Evolutionary conservation across 2,113 vertebrate genomes (phyloP).

Genomic region (Loxodonta africana): DNA sequence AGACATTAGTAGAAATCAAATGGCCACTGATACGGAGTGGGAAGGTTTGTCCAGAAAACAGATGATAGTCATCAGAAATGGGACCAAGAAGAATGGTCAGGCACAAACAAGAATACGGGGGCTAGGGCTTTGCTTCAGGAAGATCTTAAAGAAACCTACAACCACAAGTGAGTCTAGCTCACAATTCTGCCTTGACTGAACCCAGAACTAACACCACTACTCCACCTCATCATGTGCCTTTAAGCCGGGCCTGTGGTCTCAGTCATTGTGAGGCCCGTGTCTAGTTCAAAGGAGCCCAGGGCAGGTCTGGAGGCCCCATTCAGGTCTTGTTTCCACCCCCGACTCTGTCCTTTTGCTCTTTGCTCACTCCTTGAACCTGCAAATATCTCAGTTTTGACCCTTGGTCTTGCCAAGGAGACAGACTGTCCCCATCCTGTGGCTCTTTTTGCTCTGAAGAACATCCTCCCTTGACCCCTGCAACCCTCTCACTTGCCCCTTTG

Average conservation of each 20-base stretch:
- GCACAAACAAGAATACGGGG: background rate
- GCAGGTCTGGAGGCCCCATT: background rate
- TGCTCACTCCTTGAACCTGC: background rate
- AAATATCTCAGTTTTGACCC: background rate
- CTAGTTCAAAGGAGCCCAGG: background rate
- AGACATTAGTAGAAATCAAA: background rate
- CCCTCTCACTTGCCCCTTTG: background rate
- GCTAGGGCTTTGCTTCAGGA: background rate
- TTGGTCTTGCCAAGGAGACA: background rate
- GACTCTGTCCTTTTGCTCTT: background rate
- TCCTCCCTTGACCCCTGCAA: background rate
- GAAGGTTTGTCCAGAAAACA: background rate
- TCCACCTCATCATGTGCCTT: background rate
- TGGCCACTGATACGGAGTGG: background rate
- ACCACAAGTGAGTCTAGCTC: background rate
- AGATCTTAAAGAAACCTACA: background rate
- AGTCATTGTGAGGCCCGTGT: background rate
- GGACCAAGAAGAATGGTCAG: background rate
- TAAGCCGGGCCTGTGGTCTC: background rate
- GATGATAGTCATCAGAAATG: background rate
- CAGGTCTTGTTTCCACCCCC: background rate
- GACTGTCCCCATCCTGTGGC: background rate
- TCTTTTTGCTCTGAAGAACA: background rate
- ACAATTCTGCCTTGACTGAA: background rate
- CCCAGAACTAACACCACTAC: background rate